Conservation (phyloP, 1,140 invertebrate species). For the Aradophagus sp. region DNA sequence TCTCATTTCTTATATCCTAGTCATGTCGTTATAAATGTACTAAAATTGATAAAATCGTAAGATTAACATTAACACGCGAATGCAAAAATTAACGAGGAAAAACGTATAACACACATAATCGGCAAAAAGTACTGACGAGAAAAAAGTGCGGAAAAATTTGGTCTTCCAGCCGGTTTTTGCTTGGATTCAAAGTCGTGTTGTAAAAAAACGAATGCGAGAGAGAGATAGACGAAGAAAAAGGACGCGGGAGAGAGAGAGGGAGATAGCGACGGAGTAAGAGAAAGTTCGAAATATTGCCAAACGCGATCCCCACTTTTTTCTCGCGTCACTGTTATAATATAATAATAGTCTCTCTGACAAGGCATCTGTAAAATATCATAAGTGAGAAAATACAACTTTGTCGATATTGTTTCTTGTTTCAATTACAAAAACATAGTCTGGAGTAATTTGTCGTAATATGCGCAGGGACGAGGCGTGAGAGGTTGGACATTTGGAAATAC, state of each 20-base stretch:
- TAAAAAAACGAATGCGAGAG: slow-evolving; percentile 1
- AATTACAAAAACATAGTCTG: slow-evolving; percentile 56
- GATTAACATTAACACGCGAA: slow-evolving; percentile 57
- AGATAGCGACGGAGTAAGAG: no score
- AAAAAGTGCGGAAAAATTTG: slow-evolving; percentile 42
- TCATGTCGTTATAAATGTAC: slow-evolving; percentile 53
- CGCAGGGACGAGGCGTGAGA: slow-evolving; percentile 54
- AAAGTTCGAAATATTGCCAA: slow-evolving; percentile 10
- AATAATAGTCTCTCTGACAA: slow-evolving; percentile 57
- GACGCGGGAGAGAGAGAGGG: no score
- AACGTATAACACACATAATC: slow-evolving; percentile 53
- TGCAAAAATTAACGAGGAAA: slow-evolving; percentile 49
- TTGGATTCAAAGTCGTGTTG: slow-evolving; percentile 22
- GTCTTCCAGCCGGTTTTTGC: slow-evolving; percentile 14
- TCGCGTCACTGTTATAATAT: slow-evolving; percentile 40
- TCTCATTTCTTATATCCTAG: slow-evolving; percentile 57
- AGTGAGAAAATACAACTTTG: slow-evolving; percentile 59
- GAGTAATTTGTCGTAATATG: slow-evolving; percentile 48
- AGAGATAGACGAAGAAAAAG: no score
- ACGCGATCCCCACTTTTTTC: slow-evolving; percentile 31
- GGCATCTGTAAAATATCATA: slow-evolving; percentile 58
- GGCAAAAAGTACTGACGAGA: slow-evolving; percentile 29
- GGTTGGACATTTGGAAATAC: slow-evolving; percentile 54
- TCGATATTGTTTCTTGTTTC: slow-evolving; percentile 52
- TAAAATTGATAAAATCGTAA: slow-evolving; percentile 53